Conservation (phyloP, 2,113 vertebrate genomes). For the Cyanistes caeruleus region DNA sequence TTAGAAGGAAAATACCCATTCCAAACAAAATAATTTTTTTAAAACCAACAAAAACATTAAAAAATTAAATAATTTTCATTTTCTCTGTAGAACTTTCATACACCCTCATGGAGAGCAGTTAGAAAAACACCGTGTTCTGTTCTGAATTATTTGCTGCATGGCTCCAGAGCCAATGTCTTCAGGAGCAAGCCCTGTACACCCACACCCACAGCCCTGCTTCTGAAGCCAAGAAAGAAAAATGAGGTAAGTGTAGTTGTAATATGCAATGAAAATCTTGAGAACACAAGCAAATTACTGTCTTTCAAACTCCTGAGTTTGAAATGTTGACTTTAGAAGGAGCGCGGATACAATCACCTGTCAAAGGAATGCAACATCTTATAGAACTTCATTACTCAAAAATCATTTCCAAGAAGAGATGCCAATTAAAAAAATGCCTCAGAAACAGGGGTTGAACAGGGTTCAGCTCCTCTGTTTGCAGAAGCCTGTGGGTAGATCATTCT, state of each 20-base stretch:
- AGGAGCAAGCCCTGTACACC: neutral
- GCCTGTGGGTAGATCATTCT: neutral
- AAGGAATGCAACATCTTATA: neutral
- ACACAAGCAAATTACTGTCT: constrained; percentile 14
- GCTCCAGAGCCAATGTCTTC: neutral
- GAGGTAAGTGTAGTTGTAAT: neutral
- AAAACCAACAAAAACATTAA: neutral
- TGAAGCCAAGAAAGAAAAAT: constrained; percentile 3
- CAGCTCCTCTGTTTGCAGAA: neutral
- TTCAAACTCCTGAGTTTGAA: constrained; percentile 9
- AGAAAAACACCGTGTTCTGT: neutral
- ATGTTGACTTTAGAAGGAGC: neutral
- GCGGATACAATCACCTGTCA: neutral
- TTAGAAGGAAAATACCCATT: neutral
- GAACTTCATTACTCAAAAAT: neutral
- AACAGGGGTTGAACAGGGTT: neutral
- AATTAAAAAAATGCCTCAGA: neutral
- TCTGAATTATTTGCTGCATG: neutral
- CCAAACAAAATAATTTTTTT: neutral
- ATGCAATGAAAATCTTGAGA: neutral
- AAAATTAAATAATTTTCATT: neutral
- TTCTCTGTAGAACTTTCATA: neutral
- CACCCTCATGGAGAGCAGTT: neutral
- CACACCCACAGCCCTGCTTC: neutral
- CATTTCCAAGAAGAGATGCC: neutral